Evolutionary conservation across 53 echinoderm and acorn worm species (phyloP), one percentile per base, ranked within the genome.

Genomic region (Henricia sp.): DNA sequence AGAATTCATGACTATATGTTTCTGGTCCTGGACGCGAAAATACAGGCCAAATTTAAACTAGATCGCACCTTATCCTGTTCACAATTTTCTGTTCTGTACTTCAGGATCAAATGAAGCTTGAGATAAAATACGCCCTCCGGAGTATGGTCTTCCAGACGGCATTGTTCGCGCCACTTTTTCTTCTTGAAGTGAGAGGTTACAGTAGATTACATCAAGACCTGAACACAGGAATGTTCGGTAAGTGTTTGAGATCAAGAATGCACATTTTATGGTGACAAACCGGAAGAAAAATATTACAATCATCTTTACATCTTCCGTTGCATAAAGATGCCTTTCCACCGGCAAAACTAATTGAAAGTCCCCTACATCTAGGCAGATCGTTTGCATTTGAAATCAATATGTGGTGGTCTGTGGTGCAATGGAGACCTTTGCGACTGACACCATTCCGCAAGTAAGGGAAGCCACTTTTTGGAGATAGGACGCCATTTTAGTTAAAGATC

Each of bases 131-230:
- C 37, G 83, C 97, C 17, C 50, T 94, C 5, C 74, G 69, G 77
- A 92, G 92, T 19, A 71, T 94, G 37, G 88, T 94, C 2, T 94
- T 27, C 55, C 94, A 92, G 68, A 63, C 84, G 43, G 21, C 92
- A 0, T 37, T 75, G 20, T 94, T 94, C 6, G 67, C 52, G 3
- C 86, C 90, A 13, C 67, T 97, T 78, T 97, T 97, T 78, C 66
- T 97, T 36, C 58, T 90, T 0, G 91, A 97, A 58, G 92, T 97
- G 83, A 92, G 87, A 77, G 97, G 97, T 86, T 84, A 92, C 67
- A 88, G 97, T 72, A 74, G 59, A 23, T 67, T 97, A 16, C 89
- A 97, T 53, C 80, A 64, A 0, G 80, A 80, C 3, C 34, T 63
- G 33, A 80, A 21, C 64, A 57, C 36, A 23, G 80, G 80, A 63